phyloP scores from a whole-genome alignment of 2,113 vertebrate genomes.

The Stictonetta naevosa region DNA sequence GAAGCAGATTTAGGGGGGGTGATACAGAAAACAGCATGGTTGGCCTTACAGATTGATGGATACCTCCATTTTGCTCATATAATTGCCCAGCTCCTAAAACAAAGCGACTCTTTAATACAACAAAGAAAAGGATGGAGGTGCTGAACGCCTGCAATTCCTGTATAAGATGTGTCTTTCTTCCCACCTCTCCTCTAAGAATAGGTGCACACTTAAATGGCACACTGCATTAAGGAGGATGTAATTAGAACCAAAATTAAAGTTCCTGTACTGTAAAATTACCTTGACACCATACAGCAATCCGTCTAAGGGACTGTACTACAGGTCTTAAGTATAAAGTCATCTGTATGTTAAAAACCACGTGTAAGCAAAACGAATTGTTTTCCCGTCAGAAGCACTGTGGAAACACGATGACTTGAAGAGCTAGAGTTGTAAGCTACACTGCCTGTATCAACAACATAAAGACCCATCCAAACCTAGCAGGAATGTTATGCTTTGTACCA shows the following conservation, averaged over 20 bases:
- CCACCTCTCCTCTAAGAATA: too few relatives aligned
- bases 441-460: rapidly evolving
- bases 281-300: neutral
- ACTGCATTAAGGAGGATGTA: too few relatives aligned
- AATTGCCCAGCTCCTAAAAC: too few relatives aligned
- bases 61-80: too few relatives aligned
- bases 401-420: neutral
- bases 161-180: too few relatives aligned
- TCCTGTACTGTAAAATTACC: too few relatives aligned
- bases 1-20: neutral
- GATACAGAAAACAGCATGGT: neutral
- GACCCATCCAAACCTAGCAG: neutral
- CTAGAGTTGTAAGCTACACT: neutral
- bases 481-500: neutral
- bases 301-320: neutral
- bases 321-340: neutral
- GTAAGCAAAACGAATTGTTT: neutral
- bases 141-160: too few relatives aligned
- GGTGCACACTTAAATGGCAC: too few relatives aligned
- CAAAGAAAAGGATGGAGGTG: too few relatives aligned
- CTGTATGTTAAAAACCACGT: neutral
- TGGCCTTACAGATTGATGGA: too few relatives aligned
- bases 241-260: too few relatives aligned
- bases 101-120: too few relatives aligned
- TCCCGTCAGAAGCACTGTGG: neutral